These are phyloP conservation scores for Gnathonemus echidnorhynchus DNA, from an alignment of 2,113 vertebrate species.

Conservation along the genomic window DNA sequence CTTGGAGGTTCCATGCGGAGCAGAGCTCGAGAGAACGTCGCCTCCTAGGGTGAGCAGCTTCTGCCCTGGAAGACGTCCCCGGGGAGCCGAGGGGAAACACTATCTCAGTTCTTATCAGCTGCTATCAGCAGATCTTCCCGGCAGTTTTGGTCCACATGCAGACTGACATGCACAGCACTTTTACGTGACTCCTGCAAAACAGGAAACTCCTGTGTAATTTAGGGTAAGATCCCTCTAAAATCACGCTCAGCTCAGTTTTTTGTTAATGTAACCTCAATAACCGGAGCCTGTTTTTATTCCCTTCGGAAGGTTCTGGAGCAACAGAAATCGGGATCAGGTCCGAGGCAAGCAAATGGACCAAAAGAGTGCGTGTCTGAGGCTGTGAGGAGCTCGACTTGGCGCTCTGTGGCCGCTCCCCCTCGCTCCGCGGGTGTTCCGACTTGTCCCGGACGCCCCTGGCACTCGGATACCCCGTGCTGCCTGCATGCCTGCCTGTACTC, in stretches of 20 bases:
- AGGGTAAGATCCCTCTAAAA: not conserved
- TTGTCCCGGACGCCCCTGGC: not conserved
- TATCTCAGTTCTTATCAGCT: conserved; percentile 33
- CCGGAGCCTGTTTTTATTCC: conserved; percentile 16
- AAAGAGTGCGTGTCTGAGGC: not conserved
- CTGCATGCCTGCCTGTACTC: conserved; percentile 11
- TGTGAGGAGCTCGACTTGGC: not conserved
- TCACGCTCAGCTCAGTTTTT: not conserved
- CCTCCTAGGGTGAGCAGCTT: conserved; percentile 30
- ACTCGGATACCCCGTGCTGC: not conserved
- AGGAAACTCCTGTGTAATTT: conserved; percentile 30
- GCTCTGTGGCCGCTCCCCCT: not conserved
- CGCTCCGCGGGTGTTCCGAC: not conserved
- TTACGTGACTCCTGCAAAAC: conserved; percentile 30
- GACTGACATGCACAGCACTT: conserved; percentile 26
- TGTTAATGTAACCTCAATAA: conserved; percentile 1
- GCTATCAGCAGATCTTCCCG: conserved; percentile 34
- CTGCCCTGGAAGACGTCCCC: conserved; percentile 16
- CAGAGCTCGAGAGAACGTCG: conserved; percentile 5
- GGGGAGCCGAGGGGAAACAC: conserved; percentile 21
- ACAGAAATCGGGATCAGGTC: conserved; percentile 2
- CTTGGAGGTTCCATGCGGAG: not conserved
- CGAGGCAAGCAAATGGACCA: not conserved
- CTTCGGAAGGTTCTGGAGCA: conserved; percentile 14
- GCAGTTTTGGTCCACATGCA: conserved; percentile 29